Evolutionary conservation across 2,113 vertebrate genomes (phyloP).

Genomic region (Nesogale talazaci): DNA sequence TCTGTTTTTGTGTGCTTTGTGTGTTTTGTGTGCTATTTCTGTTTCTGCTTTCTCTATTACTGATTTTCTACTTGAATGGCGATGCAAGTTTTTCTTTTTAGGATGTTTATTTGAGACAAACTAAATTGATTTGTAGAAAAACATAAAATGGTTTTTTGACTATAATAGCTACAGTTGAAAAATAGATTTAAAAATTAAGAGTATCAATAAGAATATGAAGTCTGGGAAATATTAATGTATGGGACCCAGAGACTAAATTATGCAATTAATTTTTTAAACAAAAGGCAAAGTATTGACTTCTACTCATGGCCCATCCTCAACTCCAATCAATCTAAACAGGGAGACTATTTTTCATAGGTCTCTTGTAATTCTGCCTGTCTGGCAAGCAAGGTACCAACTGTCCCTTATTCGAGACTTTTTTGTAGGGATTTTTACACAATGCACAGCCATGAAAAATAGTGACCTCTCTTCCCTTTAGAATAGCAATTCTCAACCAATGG

Average conservation of each 20-base stretch:
- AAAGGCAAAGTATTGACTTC: neutral
- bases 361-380: neutral
- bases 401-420: neutral
- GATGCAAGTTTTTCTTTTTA: constrained; percentile 17
- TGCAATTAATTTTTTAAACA: neutral
- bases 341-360: neutral
- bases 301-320: neutral
- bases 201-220: neutral
- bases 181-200: neutral
- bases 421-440: neutral
- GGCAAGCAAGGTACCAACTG: neutral
- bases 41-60: too few species aligned
- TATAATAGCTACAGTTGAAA: neutral
- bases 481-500: too few species aligned
- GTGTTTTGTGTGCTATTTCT: too few species aligned
- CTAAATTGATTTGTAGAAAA: neutral
- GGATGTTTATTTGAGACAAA: neutral
- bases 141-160: too few species aligned
- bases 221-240: neutral
- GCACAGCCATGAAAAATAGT: neutral
- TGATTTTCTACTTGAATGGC: neutral
- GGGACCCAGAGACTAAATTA: neutral
- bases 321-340: neutral
- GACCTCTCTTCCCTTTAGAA: neutral
- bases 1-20: too few species aligned